Conservation (phyloP, 1,140 invertebrate species). For the Meteorus sp. region DNA sequence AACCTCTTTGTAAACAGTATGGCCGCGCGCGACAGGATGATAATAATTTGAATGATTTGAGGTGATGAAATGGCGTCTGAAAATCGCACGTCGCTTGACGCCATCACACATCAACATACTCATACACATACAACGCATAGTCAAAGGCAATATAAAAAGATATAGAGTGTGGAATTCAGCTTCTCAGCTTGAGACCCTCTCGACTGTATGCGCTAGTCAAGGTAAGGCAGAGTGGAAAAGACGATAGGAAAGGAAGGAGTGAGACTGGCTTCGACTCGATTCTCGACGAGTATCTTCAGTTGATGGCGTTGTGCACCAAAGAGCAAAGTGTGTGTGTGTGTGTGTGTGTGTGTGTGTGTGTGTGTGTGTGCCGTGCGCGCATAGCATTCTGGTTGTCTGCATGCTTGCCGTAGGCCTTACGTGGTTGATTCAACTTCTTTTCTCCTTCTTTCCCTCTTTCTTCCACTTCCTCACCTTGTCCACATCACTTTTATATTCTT, state of each 20-base stretch:
- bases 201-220: slow-evolving; percentile 26
- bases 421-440: slow-evolving; percentile 27
- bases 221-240: too few relatives aligned
- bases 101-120: background rate
- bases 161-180: slow-evolving; percentile 54
- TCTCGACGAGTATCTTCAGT: slow-evolving; percentile 32
- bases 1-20: too few relatives aligned
- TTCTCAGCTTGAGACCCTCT: slow-evolving; percentile 50
- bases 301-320: too few relatives aligned
- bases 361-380: slow-evolving; percentile 28
- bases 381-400: slow-evolving; percentile 52
- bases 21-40: background rate
- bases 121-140: slow-evolving; percentile 36
- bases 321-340: too few relatives aligned
- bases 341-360: too few relatives aligned
- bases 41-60: slow-evolving; percentile 7
- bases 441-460: background rate
- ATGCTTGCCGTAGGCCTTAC: slow-evolving; percentile 54
- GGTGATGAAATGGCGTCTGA: slow-evolving; percentile 3
- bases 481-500: background rate
- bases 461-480: background rate
- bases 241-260: too few relatives aligned
- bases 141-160: slow-evolving; percentile 50
- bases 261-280: slow-evolving; percentile 35
- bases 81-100: background rate